Percentiles rank a stretch among this genome's conserved stretches.
Evolutionary conservation across 2,113 vertebrate genomes (phyloP).

Genomic region (Circaetus gallicus): DNA sequence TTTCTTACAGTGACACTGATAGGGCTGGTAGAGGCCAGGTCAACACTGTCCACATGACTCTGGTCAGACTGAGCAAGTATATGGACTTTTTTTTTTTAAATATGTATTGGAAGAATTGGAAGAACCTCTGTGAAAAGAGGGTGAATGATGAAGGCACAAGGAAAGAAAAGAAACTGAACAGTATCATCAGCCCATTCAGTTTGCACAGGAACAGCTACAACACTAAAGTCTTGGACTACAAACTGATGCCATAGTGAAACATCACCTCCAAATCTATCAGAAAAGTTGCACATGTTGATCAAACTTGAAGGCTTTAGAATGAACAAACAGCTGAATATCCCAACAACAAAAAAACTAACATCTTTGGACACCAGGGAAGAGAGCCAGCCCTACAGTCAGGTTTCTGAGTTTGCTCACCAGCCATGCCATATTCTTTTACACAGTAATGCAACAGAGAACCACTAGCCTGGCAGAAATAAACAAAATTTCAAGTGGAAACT

Average conservation of each 20-base stretch:
- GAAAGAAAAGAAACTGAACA: neutral
- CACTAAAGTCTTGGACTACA: neutral
- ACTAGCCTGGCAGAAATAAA: neutral
- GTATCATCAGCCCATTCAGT: neutral
- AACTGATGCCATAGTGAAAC: neutral
- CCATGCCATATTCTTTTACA: neutral
- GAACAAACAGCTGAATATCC: neutral
- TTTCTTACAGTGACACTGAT: neutral
- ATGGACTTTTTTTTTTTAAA: neutral
- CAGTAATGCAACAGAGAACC: neutral
- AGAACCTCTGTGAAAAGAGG: neutral
- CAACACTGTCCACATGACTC: neutral
- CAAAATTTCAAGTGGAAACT: neutral
- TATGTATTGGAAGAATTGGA: neutral
- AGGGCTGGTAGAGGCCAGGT: neutral
- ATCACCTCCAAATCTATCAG: neutral
- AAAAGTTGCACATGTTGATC: neutral
- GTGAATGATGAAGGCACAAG: neutral
- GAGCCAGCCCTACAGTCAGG: neutral
- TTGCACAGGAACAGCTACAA: neutral
- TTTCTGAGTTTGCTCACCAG: neutral
- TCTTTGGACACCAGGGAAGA: neutral
- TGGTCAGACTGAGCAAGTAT: neutral
- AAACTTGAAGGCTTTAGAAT: neutral
- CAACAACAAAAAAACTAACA: neutral